phyloP scores from a whole-genome alignment of 2,888 invertebrate species.

The Hyalella azteca region DNA sequence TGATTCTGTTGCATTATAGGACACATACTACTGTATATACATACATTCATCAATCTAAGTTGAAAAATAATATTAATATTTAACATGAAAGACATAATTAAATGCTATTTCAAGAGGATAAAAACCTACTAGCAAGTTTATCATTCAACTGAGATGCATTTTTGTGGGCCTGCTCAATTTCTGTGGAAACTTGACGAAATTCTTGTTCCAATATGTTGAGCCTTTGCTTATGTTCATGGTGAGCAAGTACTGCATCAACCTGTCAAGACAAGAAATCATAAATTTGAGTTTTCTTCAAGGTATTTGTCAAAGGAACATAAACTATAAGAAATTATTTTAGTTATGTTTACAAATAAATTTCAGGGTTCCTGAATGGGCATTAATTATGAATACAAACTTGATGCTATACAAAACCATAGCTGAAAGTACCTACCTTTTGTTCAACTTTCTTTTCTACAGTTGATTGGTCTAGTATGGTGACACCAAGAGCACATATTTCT shows the following conservation, averaged over 20 bases:
- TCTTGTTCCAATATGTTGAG: constrained; percentile 30
- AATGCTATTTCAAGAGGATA: neutral
- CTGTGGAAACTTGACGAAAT: constrained; percentile 3
- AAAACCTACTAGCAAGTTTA: constrained; percentile 11
- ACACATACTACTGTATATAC: too few relatives aligned
- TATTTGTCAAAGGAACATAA: neutral
- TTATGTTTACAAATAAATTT: neutral
- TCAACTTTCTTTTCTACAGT: constrained; percentile 36
- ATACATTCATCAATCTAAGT: too few relatives aligned
- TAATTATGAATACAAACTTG: neutral
- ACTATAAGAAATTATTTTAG: neutral
- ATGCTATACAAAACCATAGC: neutral
- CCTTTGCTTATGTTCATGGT: constrained; percentile 7
- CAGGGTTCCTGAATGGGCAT: neutral
- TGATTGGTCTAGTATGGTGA: constrained; percentile 21
- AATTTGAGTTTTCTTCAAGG: neutral
- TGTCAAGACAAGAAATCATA: neutral
- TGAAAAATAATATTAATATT: too few relatives aligned
- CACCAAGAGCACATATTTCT: neutral
- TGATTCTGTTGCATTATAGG: too few relatives aligned
- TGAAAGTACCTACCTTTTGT: constrained; percentile 1
- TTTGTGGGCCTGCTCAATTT: neutral
- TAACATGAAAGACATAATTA: neutral
- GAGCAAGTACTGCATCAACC: constrained; percentile 26
- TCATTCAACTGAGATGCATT: neutral